Evolutionary conservation across 2,113 vertebrate species (phyloP), one percentile per base, ranked within the genome.

Genomic region (Nanorana parkeri): DNA sequence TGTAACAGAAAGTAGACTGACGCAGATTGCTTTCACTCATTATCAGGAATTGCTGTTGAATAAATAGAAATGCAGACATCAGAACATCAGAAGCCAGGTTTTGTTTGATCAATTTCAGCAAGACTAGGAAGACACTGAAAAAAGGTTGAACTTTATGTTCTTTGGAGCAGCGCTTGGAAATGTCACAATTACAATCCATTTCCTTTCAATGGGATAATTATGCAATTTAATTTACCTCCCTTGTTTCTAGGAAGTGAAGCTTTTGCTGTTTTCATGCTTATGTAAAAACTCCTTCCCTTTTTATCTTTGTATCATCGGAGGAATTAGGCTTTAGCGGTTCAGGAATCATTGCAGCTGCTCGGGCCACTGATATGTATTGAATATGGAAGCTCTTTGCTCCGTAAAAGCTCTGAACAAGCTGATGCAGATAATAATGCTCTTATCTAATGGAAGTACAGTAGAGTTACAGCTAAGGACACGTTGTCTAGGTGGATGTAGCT

Each of bases 191-290:
- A 73, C 69, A 73, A 32, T n/a, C 69, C 52, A 56, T 73, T 73
- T 73, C 52, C 69, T 73, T 55, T 73, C 51, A 26, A 73, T 56
- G 52, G 69, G 52, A 56, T 29, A 73, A 73, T 72, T 72, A 55
- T 28, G 20, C 69, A 54, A 73, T 55, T 51, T 26, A 73, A 28
- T 56, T 29, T n/a, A 51, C 69, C n/a, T 24, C 41, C 24, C 83
- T 84, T 80, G 77, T 79, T 83, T 83, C 17, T 32, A 82, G 85
- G 79, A 79, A 60, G 60, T 69, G 67, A 78, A 47, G 75, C 17
- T 36, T 79, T 84, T 65, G 81, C 84, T 84, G 36, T 68, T 68
- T 84, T 28, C 69, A n/a, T 68, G 26, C 52, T 73, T 47, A 16
- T 47, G 41, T 47, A 47, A 47, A 6, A 47, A 47, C 41, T 26